A percentile compares a stretch with the other conserved stretches of the same genome.
Evolutionary conservation across 2,113 vertebrate genomes (phyloP).

Genomic region (Cichladusa arquata): DNA sequence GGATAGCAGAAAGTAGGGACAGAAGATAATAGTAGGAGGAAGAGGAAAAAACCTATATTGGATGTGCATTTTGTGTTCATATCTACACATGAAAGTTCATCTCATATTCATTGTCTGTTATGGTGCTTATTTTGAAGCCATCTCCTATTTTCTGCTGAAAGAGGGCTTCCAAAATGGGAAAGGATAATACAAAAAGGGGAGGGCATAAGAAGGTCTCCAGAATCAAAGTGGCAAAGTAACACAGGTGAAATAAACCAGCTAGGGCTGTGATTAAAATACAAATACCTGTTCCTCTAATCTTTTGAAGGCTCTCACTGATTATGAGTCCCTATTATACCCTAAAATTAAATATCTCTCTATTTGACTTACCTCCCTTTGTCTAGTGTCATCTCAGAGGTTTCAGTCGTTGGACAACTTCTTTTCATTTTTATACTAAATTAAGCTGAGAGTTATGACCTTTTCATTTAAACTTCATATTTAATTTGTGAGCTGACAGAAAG

Average conservation of each 20-base stretch:
- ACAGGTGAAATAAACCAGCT: not conserved
- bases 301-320: not conserved
- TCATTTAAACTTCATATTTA: slow-evolving; percentile 10
- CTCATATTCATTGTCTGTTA: not conserved
- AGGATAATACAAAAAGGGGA: not conserved
- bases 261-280: not conserved
- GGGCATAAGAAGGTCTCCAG: not conserved
- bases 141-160: not conserved
- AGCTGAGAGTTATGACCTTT: not conserved
- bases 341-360: not conserved
- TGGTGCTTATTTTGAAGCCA: not conserved
- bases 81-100: not conserved
- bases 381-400: not conserved
- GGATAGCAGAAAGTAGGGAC: not conserved
- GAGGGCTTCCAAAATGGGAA: not conserved
- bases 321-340: not conserved
- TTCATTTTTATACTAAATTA: not conserved
- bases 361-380: not conserved
- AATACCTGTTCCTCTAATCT: slow-evolving; percentile 4
- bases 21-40: not conserved
- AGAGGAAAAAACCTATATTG: not conserved
- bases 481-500: not conserved
- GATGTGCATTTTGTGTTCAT: not conserved
- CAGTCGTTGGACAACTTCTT: not conserved
- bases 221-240: not conserved